A percentile compares a stretch with the other conserved stretches of the same genome.
Evolutionary conservation across 2,113 vertebrate species (phyloP).

Genomic region (Sula dactylatra): DNA sequence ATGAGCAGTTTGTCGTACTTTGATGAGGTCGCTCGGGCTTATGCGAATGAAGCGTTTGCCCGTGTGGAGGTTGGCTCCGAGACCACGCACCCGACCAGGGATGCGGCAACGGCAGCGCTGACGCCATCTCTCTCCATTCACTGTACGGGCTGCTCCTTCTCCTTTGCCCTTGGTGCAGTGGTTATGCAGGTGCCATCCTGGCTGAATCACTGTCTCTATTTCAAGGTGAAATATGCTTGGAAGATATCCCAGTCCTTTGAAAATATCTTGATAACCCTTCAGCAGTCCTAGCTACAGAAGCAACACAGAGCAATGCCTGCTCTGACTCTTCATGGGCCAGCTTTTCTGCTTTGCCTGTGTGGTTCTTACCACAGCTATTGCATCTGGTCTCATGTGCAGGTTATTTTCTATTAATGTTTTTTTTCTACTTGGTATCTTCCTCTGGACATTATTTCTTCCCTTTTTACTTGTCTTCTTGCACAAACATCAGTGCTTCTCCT

Average conservation of each 20-base stretch:
- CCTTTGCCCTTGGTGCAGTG: neutral
- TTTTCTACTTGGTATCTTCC: neutral
- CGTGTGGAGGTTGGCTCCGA: neutral
- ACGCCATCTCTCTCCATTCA: neutral
- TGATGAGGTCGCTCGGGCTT: neutral
- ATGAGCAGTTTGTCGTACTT: neutral
- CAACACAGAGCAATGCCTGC: neutral
- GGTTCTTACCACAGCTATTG: neutral
- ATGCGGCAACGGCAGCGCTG: neutral
- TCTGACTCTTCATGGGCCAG: neutral
- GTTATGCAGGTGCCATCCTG: neutral
- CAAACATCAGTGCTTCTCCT: neutral
- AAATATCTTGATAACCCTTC: slow-evolving; percentile 9
- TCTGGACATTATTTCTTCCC: neutral
- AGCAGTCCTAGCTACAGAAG: neutral
- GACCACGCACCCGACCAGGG: neutral
- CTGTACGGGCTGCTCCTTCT: neutral
- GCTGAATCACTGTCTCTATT: neutral
- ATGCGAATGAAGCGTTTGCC: neutral
- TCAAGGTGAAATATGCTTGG: slow-evolving; percentile 21
- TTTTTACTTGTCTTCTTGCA: neutral
- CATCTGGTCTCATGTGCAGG: neutral
- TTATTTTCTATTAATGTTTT: neutral
- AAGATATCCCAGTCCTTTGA: neutral
- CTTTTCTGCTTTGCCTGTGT: neutral